Evolutionary conservation across 2,888 invertebrate genomes (phyloP).

Genomic region (Tachina fera): DNA sequence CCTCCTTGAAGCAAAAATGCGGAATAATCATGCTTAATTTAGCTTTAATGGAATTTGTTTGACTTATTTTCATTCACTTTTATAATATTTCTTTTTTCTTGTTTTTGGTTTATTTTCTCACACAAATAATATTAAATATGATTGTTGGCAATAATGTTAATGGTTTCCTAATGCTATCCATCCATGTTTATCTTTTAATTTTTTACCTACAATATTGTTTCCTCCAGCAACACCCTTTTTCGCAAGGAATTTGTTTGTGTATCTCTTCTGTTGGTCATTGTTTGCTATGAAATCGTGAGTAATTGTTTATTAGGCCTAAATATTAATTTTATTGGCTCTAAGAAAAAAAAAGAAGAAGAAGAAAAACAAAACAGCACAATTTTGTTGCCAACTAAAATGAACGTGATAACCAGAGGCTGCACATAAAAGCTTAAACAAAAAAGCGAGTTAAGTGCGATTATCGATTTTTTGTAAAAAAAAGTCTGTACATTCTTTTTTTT

Average conservation of each 20-base stretch:
- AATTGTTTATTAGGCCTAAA: constrained; percentile 69
- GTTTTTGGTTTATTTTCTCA: constrained; percentile 18
- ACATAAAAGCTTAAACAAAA: constrained; percentile 32
- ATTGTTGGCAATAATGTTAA: constrained; percentile 49
- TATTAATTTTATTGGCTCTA: constrained; percentile 55
- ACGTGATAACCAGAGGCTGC: constrained; percentile 69
- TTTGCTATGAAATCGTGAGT: constrained; percentile 61
- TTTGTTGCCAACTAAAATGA: constrained; percentile 42
- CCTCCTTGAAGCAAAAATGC: constrained; percentile 2
- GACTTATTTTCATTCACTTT: constrained; percentile 57
- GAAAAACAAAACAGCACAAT: background rate
- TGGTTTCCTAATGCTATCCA: constrained; percentile 50
- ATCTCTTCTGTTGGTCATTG: constrained; percentile 14
- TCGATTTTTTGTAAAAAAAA: background rate
- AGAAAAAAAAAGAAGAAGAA: background rate
- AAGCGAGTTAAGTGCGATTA: constrained; percentile 37
- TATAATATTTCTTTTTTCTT: background rate
- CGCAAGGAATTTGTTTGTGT: constrained; percentile 53
- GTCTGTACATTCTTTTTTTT: too few species aligned
- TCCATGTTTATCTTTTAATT: constrained; percentile 36
- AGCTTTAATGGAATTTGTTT: constrained; percentile 65
- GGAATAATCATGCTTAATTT: constrained; percentile 66
- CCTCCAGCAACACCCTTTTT: constrained; percentile 66
- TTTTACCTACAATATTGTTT: constrained; percentile 29
- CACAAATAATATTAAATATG: constrained; percentile 45